Evolutionary conservation across 2,888 invertebrate species (phyloP).

Genomic region (Gymnoscelis rufifasciata): DNA sequence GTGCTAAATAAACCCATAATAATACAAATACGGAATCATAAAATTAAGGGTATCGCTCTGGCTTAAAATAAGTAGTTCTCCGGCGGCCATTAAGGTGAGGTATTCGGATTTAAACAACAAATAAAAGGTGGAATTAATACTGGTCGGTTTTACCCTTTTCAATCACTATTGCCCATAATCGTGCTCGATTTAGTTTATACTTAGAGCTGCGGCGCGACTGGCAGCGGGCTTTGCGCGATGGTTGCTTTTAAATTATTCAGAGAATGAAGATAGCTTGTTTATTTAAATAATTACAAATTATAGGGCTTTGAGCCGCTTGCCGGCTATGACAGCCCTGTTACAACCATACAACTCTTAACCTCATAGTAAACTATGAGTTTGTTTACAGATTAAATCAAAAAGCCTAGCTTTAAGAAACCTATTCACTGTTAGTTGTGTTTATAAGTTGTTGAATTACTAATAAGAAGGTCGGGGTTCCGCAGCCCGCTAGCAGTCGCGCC

Average conservation of each 20-base stretch:
- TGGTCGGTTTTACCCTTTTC: conserved; percentile 69
- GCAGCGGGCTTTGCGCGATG: conserved; percentile 17
- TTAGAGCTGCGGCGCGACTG: conserved; percentile 31
- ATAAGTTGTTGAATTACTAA: too few relatives aligned
- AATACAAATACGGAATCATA: conserved; percentile 24
- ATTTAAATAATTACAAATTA: too few relatives aligned
- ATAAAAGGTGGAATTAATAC: conserved; percentile 53
- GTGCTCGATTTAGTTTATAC: conserved; percentile 63
- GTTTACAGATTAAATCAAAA: too few relatives aligned
- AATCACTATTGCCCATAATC: conserved; percentile 77
- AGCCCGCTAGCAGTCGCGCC: conserved; percentile 25
- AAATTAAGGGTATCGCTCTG: conserved; percentile 25
- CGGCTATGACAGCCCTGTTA: too few relatives aligned
- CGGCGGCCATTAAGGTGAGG: conserved; percentile 41
- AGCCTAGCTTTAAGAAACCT: too few relatives aligned
- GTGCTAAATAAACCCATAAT: conserved; percentile 23
- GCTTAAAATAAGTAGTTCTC: conserved; percentile 25
- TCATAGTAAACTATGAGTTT: too few relatives aligned
- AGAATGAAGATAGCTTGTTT: too few relatives aligned
- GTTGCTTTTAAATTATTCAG: too few relatives aligned
- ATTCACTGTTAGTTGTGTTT: too few relatives aligned
- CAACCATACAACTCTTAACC: too few relatives aligned
- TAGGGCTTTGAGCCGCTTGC: too few relatives aligned
- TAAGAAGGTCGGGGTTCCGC: too few relatives aligned
- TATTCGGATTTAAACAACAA: conserved; percentile 49